Evolutionary conservation across 2,888 invertebrate species (phyloP).

Genomic region (Leptopilina myrica): DNA sequence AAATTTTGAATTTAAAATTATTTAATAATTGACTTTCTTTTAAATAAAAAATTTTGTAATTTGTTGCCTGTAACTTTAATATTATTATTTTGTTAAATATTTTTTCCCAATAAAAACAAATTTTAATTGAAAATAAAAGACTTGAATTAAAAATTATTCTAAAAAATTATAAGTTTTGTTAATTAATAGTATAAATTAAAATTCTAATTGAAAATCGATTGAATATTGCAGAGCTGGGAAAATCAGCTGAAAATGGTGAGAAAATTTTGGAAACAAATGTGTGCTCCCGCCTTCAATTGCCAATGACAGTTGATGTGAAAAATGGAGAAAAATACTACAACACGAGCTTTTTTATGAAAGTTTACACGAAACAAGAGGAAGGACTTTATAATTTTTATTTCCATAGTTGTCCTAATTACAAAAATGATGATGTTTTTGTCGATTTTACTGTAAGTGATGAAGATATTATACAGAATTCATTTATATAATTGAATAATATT

Average conservation of each 20-base stretch:
- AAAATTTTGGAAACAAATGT: conserved; percentile 43
- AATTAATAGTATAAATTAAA: too few species aligned
- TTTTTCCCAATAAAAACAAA: too few species aligned
- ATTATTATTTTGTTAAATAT: too few species aligned
- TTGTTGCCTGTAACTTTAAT: too few species aligned
- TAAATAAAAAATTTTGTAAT: too few species aligned
- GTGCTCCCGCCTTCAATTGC: conserved; percentile 76
- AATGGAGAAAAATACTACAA: conserved; percentile 81
- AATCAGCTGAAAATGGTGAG: conserved; percentile 45
- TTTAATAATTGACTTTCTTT: too few species aligned
- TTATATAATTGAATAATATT: too few species aligned
- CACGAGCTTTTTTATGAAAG: conserved; percentile 86
- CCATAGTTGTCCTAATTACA: conserved; percentile 92
- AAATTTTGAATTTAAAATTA: too few species aligned
- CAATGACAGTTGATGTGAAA: conserved; percentile 78
- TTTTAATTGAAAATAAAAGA: too few species aligned
- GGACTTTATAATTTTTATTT: conserved; percentile 97
- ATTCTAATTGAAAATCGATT: neutral
- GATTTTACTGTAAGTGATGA: conserved; percentile 84
- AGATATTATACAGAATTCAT: too few species aligned
- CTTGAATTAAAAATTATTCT: too few species aligned
- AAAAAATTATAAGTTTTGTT: too few species aligned
- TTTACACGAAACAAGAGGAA: conserved; percentile 87
- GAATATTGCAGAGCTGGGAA: conserved; percentile 55
- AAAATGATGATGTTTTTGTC: conserved; percentile 78